Percentiles rank a stretch among this genome's conserved stretches.
phyloP scores from a whole-genome alignment of 35 echinoderm and acorn worm species.

The Apostichopus parvimensis region DNA sequence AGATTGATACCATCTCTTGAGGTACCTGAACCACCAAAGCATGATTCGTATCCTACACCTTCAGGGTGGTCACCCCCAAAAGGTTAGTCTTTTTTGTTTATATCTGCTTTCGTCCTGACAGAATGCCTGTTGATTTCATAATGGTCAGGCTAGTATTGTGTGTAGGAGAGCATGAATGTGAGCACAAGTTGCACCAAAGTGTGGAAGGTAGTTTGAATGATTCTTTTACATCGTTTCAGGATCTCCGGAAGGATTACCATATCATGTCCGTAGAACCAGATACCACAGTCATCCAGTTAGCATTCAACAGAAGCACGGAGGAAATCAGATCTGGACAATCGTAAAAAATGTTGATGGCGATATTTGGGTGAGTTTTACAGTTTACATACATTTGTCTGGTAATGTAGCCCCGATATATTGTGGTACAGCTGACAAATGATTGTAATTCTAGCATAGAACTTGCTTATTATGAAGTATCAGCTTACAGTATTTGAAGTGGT shows the following conservation, averaged over 20 bases:
- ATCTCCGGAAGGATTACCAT: background rate
- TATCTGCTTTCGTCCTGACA: no score
- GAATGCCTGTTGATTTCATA: no score
- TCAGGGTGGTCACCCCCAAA: constrained; percentile 85
- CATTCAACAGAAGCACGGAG: constrained; percentile 21
- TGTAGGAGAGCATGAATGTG: no score
- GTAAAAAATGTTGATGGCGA: constrained; percentile 34
- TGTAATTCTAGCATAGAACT: no score
- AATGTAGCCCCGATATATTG: no score
- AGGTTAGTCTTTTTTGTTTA: constrained; percentile 52
- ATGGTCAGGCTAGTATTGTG: no score
- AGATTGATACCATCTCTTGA: constrained; percentile 83
- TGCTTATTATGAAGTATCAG: no score
- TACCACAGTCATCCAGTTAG: constrained; percentile 11
- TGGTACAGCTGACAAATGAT: no score
- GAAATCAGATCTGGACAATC: constrained; percentile 25
- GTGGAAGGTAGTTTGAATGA: no score
- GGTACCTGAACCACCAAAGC: constrained; percentile 70
- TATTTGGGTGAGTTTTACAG: constrained; percentile 26
- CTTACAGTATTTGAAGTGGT: no score
- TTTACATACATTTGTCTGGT: no score
- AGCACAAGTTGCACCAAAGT: no score
- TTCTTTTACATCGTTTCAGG: background rate
- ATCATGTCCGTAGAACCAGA: constrained; percentile 24
- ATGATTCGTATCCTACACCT: constrained; percentile 81